phyloP scores from a whole-genome alignment of 2,888 invertebrate species.

The Alcis repandata region DNA sequence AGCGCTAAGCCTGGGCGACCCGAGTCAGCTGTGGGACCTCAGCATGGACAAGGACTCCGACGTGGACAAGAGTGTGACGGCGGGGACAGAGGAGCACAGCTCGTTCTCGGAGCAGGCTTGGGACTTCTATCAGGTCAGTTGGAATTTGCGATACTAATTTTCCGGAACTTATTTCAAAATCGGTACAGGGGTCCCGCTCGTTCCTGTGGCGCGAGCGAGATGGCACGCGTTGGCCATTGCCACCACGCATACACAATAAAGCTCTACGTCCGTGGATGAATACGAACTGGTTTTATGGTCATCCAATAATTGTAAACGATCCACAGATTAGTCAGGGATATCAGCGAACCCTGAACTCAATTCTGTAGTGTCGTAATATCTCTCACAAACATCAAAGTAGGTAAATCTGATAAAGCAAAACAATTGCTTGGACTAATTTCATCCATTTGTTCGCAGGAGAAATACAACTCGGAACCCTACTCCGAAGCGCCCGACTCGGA shows the following conservation, averaged over 20 bases:
- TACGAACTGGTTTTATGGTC: too few species aligned
- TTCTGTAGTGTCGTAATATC: background rate
- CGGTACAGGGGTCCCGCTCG: too few species aligned
- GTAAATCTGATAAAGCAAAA: too few species aligned
- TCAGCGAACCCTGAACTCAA: too few species aligned
- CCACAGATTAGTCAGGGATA: too few species aligned
- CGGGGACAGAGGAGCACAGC: conserved; percentile 90
- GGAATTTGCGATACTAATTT: too few species aligned
- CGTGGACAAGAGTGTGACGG: conserved; percentile 87
- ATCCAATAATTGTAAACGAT: too few species aligned
- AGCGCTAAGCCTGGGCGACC: conserved; percentile 77
- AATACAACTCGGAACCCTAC: conserved; percentile 96
- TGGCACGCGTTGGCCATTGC: too few species aligned
- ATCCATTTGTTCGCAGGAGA: conserved; percentile 88
- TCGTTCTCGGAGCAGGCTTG: conserved; percentile 97
- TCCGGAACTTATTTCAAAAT: background rate
- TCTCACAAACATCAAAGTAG: background rate
- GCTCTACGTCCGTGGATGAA: too few species aligned
- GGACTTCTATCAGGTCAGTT: conserved; percentile 95
- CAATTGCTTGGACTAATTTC: background rate
- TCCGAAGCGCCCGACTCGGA: conserved; percentile 95
- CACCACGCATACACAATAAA: too few species aligned
- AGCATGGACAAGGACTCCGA: conserved; percentile 82
- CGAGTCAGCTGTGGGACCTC: conserved; percentile 78
- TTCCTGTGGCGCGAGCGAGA: too few species aligned